These are phyloP conservation scores for Diachasma alloeum DNA, from an alignment of 1,140 invertebrate species.

Conservation along the genomic window DNA sequence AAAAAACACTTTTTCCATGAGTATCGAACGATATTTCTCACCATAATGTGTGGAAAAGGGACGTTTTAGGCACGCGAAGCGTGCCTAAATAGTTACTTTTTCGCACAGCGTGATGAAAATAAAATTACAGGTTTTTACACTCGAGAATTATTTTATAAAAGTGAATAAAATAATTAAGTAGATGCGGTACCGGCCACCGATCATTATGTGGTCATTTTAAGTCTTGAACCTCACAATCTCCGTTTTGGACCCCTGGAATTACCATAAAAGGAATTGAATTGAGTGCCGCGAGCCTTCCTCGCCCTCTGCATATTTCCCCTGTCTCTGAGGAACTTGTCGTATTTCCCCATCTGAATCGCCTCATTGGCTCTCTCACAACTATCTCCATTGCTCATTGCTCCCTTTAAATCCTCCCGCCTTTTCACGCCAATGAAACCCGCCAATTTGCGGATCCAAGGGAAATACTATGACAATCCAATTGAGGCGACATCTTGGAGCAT, in stretches of 20 bases:
- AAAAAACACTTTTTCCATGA: too few species aligned
- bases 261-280: constrained; percentile 39
- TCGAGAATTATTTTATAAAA: too few species aligned
- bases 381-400: background rate
- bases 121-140: too few species aligned
- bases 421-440: background rate
- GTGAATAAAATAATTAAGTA: too few species aligned
- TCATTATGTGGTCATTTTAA: background rate
- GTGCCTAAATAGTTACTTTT: too few species aligned
- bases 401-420: background rate
- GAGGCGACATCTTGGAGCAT: constrained; percentile 2
- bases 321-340: background rate
- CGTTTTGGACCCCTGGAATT: background rate
- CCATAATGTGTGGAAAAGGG: too few species aligned
- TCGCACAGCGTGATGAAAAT: too few species aligned
- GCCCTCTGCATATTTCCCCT: constrained; percentile 2
- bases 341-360: background rate
- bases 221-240: background rate
- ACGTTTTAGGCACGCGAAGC: too few species aligned
- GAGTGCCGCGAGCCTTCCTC: background rate
- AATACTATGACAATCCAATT: background rate
- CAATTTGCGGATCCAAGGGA: background rate
- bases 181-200: background rate
- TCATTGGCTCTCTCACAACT: background rate
- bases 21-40: too few species aligned